Percentiles rank a stretch among this genome's conserved stretches.
These are phyloP conservation scores for Sander vitreus DNA, from an alignment of 2,113 vertebrate species.

Conservation along the genomic window DNA sequence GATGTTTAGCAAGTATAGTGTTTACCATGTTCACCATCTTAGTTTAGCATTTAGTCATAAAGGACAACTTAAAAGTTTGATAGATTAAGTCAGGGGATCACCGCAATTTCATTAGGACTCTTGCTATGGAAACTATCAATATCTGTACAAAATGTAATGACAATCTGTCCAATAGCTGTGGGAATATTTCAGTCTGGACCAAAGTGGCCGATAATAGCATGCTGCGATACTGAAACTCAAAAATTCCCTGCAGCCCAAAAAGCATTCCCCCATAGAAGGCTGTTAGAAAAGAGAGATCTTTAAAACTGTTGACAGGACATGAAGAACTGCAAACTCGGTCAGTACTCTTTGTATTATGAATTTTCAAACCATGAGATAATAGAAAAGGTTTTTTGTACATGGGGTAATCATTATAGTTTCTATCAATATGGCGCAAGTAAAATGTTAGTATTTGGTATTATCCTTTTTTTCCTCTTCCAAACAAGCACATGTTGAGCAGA, in stretches of 20 bases:
- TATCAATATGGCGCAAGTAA: background rate
- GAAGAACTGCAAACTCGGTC: background rate
- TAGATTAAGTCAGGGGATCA: background rate
- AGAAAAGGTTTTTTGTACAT: background rate
- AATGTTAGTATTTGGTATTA: background rate
- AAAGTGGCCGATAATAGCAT: background rate
- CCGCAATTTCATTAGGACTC: background rate
- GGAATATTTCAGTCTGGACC: background rate
- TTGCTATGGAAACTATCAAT: background rate
- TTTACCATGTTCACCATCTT: background rate
- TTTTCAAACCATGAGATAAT: background rate
- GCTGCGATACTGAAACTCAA: background rate
- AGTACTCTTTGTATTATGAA: background rate
- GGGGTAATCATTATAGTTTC: background rate
- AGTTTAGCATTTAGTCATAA: background rate
- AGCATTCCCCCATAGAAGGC: background rate
- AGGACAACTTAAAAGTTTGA: background rate
- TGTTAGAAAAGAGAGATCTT: background rate
- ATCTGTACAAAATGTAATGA: too few relatives aligned
- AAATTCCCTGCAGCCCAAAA: background rate
- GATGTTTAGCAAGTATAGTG: too few relatives aligned
- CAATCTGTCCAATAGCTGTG: background rate
- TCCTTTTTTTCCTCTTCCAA: background rate
- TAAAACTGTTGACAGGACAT: background rate
- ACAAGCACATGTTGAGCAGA: background rate